Percentiles rank a stretch among this genome's conserved stretches.
Conservation (phyloP, 2,113 vertebrate genomes). For the Noctilio leporinus region DNA sequence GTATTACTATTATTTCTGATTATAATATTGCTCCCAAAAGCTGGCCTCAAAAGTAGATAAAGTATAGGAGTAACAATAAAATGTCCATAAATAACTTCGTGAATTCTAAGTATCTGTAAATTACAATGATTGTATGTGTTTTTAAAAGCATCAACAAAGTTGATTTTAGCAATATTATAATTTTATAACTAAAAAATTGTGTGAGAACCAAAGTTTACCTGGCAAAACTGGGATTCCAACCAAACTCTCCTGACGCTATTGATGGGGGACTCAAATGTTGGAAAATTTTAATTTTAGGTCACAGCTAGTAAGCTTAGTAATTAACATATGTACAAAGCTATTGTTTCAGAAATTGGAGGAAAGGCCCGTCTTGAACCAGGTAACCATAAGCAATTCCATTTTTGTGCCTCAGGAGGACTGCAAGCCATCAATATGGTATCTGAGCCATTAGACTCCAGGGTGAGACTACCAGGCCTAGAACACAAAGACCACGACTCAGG, state of each 20-base stretch:
- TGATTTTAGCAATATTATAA: not conserved
- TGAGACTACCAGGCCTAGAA: no score
- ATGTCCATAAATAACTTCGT: not conserved
- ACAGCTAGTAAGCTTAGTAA: no score
- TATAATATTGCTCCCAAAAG: not conserved
- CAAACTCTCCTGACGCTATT: not conserved
- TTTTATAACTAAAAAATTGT: not conserved
- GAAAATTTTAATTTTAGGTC: no score
- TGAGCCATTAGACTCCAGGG: no score
- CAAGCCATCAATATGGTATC: no score
- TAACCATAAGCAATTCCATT: no score
- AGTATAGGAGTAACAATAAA: not conserved
- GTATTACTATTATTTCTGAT: not conserved
- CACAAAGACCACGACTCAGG: no score
- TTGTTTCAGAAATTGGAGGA: no score
- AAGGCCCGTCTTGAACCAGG: no score
- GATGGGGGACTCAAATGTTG: no score
- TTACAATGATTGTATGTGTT: not conserved
- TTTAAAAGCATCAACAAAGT: not conserved
- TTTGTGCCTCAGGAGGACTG: no score
- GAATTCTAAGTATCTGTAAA: not conserved
- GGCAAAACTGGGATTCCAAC: not conserved
- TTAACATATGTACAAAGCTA: no score
- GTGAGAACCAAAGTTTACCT: not conserved
- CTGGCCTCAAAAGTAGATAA: not conserved